Evolutionary conservation across 2,797 vertebrate species (phyloP), one percentile per base, ranked within the genome.

Genomic region (Triplophysa yarkandensis): DNA sequence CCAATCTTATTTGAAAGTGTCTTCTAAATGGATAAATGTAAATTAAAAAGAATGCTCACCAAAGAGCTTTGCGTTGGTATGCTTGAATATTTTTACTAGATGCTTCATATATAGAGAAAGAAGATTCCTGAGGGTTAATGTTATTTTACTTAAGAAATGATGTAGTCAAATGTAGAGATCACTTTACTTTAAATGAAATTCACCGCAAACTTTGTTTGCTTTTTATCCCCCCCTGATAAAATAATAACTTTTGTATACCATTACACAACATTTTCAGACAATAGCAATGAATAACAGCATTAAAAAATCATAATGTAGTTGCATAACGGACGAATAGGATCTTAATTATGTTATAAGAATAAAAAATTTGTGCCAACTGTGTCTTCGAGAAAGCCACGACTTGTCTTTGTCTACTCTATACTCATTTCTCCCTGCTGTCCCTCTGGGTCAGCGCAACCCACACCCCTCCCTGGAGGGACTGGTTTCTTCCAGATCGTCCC

Each of bases 401-500:
- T 25, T 28, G 14, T 2, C 14, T 1, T 14, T 54, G 11, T 54
- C 7, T 55, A 27, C 16, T 54, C 7, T 55, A 27, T 28, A 17
- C 14, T 28, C 17, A 25, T 55, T 39, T 43, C 65, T 62, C 13
- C 14, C 61, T 69, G 21, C 32, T 60, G 11, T 41, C 44, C 55
- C 65, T 61, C 55, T 19, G 74, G 44, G 46, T 70, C 48, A 0
- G 6, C 55, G 57, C 14, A 30, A 57, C 57, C 46, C 34, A 58
- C 65, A 43, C 44, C 17, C 34, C 27, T 77, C 63, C 79, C 77
- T 16, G 7, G 71, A 80, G 78, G 81, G 77, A 39, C 16, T 72
- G 58, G 68, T 81, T 77, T 82, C 82, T 57, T 84, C 80, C 64
- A 79, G 76, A 79, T 68, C 79, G 68, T 76, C 71, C 78, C 57